phyloP scores from a whole-genome alignment of 1,140 invertebrate species.

The Hyles vespertilio region DNA sequence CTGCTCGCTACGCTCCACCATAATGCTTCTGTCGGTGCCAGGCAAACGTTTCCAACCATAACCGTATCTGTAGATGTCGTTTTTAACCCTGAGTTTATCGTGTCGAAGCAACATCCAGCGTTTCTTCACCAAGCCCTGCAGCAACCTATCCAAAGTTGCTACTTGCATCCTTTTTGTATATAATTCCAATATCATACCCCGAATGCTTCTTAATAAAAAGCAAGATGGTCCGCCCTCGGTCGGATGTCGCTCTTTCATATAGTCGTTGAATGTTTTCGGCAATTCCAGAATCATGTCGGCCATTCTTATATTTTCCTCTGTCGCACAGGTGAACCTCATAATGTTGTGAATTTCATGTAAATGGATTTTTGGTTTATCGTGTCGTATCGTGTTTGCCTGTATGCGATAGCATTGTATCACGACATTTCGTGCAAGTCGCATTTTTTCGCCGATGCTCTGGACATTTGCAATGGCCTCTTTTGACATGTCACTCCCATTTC shows the following conservation, averaged over 20 bases:
- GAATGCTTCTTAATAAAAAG: background rate
- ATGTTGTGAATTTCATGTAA: too few relatives aligned
- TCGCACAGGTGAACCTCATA: background rate
- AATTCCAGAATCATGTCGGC: background rate
- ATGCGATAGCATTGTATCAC: too few relatives aligned
- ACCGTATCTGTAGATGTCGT: conserved; percentile 4
- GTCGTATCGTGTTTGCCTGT: too few relatives aligned
- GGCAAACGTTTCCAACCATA: conserved; percentile 11
- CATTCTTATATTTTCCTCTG: background rate
- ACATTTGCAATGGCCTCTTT: too few relatives aligned
- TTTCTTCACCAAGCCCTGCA: background rate
- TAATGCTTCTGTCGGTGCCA: conserved; percentile 1
- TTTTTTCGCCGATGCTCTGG: background rate
- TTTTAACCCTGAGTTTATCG: background rate
- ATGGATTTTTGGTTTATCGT: too few relatives aligned
- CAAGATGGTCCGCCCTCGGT: background rate
- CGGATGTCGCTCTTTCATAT: background rate
- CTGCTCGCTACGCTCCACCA: conserved; percentile 8
- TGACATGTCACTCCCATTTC: too few relatives aligned
- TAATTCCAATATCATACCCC: background rate
- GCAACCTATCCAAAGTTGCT: background rate
- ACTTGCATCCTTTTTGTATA: background rate
- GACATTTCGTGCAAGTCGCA: conserved; percentile 2
- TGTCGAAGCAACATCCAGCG: background rate
- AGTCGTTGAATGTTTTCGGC: conserved; percentile 5